Percentiles rank a stretch among this genome's conserved stretches.
phyloP scores from a whole-genome alignment of 2,113 vertebrate genomes.

The Hypocryptadius cinnamomeus region DNA sequence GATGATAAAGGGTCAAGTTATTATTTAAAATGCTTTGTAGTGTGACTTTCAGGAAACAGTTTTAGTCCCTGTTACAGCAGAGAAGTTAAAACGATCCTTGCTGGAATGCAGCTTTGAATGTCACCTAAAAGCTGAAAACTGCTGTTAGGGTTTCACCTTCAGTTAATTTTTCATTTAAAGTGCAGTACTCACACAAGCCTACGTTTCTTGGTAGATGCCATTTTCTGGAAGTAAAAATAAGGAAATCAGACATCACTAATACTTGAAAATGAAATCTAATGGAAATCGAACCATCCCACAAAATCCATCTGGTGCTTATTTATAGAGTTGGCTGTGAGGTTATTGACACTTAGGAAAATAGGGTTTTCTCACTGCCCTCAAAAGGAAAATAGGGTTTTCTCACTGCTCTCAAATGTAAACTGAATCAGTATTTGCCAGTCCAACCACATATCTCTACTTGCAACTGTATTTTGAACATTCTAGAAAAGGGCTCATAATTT shows the following conservation, averaged over 20 bases:
- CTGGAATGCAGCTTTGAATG: background rate
- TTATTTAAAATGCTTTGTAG: background rate
- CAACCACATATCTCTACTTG: background rate
- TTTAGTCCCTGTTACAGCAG: background rate
- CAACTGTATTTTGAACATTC: background rate
- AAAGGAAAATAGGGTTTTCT: no score
- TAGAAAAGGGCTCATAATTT: conserved; percentile 2
- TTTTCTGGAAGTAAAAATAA: conserved; percentile 16
- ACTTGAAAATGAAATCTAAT: conserved; percentile 32
- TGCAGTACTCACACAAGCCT: background rate
- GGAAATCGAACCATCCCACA: conserved; percentile 26
- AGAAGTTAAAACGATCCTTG: background rate
- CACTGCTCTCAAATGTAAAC: background rate
- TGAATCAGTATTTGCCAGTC: background rate
- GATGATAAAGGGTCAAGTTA: background rate
- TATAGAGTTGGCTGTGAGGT: background rate
- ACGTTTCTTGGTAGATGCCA: background rate
- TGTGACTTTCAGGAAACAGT: background rate
- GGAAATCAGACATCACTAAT: background rate
- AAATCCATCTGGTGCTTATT: conserved; percentile 40
- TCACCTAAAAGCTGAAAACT: background rate
- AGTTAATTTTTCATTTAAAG: conserved; percentile 33
- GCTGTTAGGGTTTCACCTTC: background rate
- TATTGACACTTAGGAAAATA: conserved; percentile 10
- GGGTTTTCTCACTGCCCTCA: background rate